Base-by-base conservation (phyloP, 2,888 invertebrate species). In the Pharmacophagus antenor region DNA sequence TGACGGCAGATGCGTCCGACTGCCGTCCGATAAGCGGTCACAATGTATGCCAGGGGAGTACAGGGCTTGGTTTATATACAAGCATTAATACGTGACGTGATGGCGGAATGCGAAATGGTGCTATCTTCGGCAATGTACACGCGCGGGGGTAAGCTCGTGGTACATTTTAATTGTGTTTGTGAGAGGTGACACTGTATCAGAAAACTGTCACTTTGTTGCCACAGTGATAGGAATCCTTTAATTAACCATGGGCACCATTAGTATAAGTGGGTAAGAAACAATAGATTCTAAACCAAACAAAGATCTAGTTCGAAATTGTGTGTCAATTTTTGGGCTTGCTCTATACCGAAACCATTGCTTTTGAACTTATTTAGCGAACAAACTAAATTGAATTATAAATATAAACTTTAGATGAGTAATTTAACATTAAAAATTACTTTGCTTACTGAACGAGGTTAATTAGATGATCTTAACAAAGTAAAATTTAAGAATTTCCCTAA, bases 1-100 rank as follows among this genome's bases (percentile, higher is more conserved):
- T 70, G 80, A 82, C 83, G 84, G 83, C 85, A 81, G 81, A 80
- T 70, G 73, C 88, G 88, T 79, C 84, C 83, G 70, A 72, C 84
- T 87, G 88, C 85, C 87, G 83, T 81, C 82, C 68, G 77, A 67
- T 76, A 70, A 76, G 76, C 76, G 74, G 73, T 77, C 83, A 89
- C 88, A 90, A 89, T 91, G 90, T 89, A 85, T 88, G 82, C 81
- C 79, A 82, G 72, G 79, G 80, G 77, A 77, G 84, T 80, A 74
- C 82, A 82, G 87, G 88, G 84, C 84, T 87, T 82, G 84, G 86
- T 88, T 87, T 91, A 90, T 91, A 91, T 91, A 91, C 85, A 77
- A 85, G 89, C 89, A 90, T 89, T 90, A 89, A 90, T 88, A 90
- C 90, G 90, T 90, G 90, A 89, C 67, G 77, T 81, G 89, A 66